Percentiles rank a stretch among this genome's conserved stretches.
Conservation (phyloP, 2,113 vertebrate species). For the Gavialis gangeticus region DNA sequence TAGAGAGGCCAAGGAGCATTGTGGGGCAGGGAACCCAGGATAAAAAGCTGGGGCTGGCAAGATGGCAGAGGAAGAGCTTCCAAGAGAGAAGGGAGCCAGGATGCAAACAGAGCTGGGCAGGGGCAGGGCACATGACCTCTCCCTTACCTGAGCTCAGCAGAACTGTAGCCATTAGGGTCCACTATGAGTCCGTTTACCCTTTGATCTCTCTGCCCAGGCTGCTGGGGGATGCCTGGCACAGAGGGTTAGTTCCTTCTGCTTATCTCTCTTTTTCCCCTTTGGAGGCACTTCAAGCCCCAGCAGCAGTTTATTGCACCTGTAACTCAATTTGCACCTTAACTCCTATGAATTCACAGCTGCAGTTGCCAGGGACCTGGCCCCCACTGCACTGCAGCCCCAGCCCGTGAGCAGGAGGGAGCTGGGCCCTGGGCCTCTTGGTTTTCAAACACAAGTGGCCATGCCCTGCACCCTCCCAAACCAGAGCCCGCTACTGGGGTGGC, state of each 20-base stretch:
- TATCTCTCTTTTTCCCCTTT: background rate
- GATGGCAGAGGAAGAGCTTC: too few species aligned
- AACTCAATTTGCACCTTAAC: background rate
- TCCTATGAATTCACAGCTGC: too few species aligned
- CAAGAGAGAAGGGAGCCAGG: too few species aligned
- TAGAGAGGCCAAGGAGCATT: background rate
- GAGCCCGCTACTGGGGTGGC: accelerated
- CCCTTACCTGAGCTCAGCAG: too few species aligned
- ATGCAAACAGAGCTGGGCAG: too few species aligned
- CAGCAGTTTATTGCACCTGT: accelerated
- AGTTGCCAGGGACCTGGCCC: background rate
- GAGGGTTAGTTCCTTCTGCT: accelerated
- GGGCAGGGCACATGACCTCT: too few species aligned
- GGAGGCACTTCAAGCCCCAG: background rate
- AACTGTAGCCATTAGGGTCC: too few species aligned
- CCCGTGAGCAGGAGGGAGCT: background rate
- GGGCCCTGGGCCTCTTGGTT: background rate
- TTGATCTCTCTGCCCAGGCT: background rate
- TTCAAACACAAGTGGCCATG: background rate
- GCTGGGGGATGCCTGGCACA: background rate
- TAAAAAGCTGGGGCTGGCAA: background rate
- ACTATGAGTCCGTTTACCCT: too few species aligned
- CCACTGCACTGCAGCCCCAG: background rate
- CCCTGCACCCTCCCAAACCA: background rate
- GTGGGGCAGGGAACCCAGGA: background rate